These are phyloP conservation scores for Lethenteron reissneri DNA, from an alignment of 2,113 vertebrate genomes.

Conservation along the genomic window DNA sequence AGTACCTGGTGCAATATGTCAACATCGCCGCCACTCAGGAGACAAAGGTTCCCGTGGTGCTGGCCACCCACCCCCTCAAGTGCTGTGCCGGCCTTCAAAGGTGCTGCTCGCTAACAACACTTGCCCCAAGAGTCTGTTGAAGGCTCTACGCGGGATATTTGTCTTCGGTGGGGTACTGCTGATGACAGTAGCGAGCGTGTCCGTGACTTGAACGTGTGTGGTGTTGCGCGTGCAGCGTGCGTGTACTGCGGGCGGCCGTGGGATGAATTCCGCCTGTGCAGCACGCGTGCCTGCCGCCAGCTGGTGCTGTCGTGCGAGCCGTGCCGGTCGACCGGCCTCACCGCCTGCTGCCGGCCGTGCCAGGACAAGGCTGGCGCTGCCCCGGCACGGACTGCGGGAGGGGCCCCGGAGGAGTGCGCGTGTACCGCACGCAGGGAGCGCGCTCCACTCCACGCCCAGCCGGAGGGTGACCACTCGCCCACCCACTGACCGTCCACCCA, in stretches of 20 bases:
- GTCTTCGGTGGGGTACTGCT: not conserved
- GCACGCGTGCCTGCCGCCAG: conserved; percentile 54
- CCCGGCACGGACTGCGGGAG: not conserved
- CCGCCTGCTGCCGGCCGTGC: conserved; percentile 58
- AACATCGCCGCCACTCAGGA: too few relatives aligned
- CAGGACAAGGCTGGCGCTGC: conserved; percentile 36
- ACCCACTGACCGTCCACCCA: too few relatives aligned
- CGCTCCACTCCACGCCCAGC: not conserved
- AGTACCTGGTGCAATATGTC: too few relatives aligned
- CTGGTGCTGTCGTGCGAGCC: conserved; percentile 49
- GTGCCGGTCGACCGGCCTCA: conserved; percentile 38
- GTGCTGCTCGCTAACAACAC: not conserved
- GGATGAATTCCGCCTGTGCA: conserved; percentile 72
- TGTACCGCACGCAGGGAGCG: not conserved
- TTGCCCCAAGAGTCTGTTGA: not conserved
- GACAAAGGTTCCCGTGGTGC: not conserved
- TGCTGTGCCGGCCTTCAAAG: not conserved
- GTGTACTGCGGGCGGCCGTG: conserved; percentile 51
- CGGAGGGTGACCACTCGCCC: not conserved
- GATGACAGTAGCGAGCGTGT: not conserved
- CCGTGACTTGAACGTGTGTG: not conserved
- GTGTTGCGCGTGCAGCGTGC: conserved; percentile 38
- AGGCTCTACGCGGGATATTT: not conserved
- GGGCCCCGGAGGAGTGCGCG: not conserved
- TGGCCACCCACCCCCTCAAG: not conserved